Evolutionary conservation across 2,888 invertebrate genomes (phyloP), one percentile per base, ranked within the genome.

Genomic region (Euplexia lucipara): DNA sequence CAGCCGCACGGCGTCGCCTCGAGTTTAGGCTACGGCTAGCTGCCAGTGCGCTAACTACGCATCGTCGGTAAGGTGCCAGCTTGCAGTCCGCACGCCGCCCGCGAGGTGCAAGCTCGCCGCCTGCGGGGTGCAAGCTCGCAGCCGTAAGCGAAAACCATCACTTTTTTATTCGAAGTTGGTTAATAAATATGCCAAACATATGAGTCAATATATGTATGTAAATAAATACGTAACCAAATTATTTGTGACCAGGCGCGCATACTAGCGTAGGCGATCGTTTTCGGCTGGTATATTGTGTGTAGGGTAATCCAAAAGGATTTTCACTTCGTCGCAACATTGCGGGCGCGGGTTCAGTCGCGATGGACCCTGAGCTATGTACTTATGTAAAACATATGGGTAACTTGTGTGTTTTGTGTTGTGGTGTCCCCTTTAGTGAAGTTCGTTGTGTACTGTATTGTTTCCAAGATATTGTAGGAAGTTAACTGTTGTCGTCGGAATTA

Each of bases 231-330:
- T 71, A 9, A 12, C 16, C 39, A 72, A 52, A 72, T 54, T n/a
- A 37, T 56, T 54, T 54, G 42, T 42, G 30, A 41, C 18, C 22
- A 37, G n/a, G n/a, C n/a, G n/a, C n/a, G n/a, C n/a, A n/a, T n/a
- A n/a, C n/a, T n/a, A 10, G 22, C 35, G 20, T 26, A 22, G 37
- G 68, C 18, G 45, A 68, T 45, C n/a, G 44, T 47, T 61, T 52
- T 30, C 41, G 45, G 52, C 30, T 30, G 18, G 37, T 57, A 48
- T 32, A 48, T 39, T 45, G 60, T 57, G 60, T 42, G n/a, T n/a
- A 42, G 45, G 52, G 66, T 60, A 70, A 62, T 58, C 44, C 58
- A 20, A 74, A 74, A 77, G 61, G 74, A 74, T 73, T 66, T 42
- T 16, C 57, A 16, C 37, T 39, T 42, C 37, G 41, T 39, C 35